Conservation (phyloP, 2,113 vertebrate genomes). For the Brachirus orientalis region DNA sequence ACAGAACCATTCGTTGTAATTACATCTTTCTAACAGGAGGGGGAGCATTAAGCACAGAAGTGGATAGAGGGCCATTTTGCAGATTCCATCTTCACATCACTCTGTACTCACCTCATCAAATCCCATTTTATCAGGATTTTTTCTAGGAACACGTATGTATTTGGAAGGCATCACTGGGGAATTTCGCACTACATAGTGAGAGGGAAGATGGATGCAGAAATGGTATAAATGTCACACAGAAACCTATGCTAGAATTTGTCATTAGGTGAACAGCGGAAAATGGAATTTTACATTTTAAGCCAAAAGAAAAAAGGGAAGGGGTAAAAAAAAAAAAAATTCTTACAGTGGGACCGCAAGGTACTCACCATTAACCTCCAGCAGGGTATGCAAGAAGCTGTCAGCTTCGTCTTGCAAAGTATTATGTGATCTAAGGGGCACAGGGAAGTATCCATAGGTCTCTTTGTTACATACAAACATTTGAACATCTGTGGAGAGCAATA, state of each 20-base stretch:
- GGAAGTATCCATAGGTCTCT: slow-evolving; percentile 87
- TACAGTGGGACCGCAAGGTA: slow-evolving; percentile 32
- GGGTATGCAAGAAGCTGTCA: slow-evolving; percentile 88
- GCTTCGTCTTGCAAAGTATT: slow-evolving; percentile 87
- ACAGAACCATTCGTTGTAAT: slow-evolving; percentile 3
- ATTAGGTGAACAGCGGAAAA: slow-evolving; percentile 13
- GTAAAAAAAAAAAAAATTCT: slow-evolving; percentile 1
- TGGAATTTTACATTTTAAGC: slow-evolving; percentile 2
- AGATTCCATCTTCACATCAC: slow-evolving; percentile 60
- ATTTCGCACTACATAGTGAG: slow-evolving; percentile 81
- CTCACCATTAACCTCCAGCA: slow-evolving; percentile 91
- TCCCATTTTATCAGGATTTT: slow-evolving; percentile 87
- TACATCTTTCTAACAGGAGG: slow-evolving; percentile 24
- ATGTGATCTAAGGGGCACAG: slow-evolving; percentile 87
- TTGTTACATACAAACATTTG: slow-evolving; percentile 93
- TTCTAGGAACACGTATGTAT: slow-evolving; percentile 76
- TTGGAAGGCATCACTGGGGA: slow-evolving; percentile 83
- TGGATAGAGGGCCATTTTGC: slow-evolving; percentile 56
- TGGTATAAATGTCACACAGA: slow-evolving; percentile 40
- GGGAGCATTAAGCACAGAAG: slow-evolving; percentile 36
- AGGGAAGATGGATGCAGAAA: slow-evolving; percentile 68
- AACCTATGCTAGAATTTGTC: slow-evolving; percentile 29
- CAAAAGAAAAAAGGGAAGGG: slow-evolving; percentile 7
- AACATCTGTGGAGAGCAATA: slow-evolving; percentile 79
- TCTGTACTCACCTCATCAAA: slow-evolving; percentile 87